phyloP scores from a whole-genome alignment of 2,113 vertebrate species.

The Passer montanus region DNA sequence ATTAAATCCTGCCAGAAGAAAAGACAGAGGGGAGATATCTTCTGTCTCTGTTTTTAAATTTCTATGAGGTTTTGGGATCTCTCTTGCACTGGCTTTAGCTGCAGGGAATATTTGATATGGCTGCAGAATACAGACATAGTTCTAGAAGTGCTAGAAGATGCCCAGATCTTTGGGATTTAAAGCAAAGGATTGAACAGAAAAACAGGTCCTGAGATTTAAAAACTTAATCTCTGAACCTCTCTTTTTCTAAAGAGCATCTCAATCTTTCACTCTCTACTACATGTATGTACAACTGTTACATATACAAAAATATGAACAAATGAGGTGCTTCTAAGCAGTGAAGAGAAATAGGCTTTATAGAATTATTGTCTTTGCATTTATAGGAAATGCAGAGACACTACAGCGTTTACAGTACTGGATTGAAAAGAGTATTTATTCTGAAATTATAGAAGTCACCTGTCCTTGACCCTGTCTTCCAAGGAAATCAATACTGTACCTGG shows the following conservation, averaged over 20 bases:
- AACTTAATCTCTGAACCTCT: neutral
- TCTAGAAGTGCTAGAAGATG: neutral
- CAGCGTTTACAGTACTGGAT: neutral
- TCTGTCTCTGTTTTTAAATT: neutral
- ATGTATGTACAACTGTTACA: neutral
- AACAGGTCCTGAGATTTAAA: neutral
- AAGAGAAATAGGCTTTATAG: neutral
- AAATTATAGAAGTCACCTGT: neutral
- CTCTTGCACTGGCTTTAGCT: neutral
- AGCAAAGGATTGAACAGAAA: neutral
- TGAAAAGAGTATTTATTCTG: neutral
- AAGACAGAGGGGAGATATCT: neutral
- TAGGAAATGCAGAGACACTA: neutral
- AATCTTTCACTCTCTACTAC: neutral
- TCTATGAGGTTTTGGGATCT: neutral
- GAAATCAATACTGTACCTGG: neutral
- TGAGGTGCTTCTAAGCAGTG: neutral
- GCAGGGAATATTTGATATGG: neutral
- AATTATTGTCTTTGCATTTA: neutral
- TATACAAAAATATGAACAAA: neutral
- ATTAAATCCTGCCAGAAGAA: neutral
- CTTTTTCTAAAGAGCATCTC: neutral
- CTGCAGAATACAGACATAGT: neutral
- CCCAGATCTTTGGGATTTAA: neutral
- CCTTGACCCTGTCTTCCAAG: neutral